Evolutionary conservation across 2,113 vertebrate genomes (phyloP), one percentile per base, ranked within the genome.

Genomic region (Psephotus haematonotus): DNA sequence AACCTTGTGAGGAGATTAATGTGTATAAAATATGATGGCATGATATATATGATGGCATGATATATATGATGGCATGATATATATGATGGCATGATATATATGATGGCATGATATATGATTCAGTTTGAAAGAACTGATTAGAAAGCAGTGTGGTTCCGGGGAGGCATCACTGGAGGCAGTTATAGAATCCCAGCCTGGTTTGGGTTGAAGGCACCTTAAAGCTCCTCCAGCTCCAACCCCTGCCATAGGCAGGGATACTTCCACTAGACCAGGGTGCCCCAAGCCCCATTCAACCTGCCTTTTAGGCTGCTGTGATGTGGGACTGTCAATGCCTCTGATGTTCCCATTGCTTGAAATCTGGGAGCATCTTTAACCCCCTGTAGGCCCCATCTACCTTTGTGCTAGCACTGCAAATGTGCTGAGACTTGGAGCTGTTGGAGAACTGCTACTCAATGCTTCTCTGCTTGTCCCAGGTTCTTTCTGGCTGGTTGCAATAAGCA

Each of bases 301-400:
- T 39, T 52, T 80, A 37, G 64, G 18, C 76, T 3, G 11, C 70
- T 64, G 70, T 33, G 57, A 43, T 6, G 5, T 44, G 43, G 19
- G 19, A 13, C 28, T 35, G n/a, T 71, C 17, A 4, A 18, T 20
- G 33, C 37, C 0, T 1, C 43, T 64, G 11, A 1, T 16, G 37
- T 18, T 82, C 49, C 28, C 24, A 13, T 35, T 0, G 1, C 57
- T 65, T 82, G 49, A 77, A n/a, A 77, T 35, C 25, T 65, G 43
- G 24, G 33, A 46, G 43, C n/a, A 10, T 52, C 17, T 59, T 71
- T 59, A 37, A 29, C 3, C 28, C 10, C 1, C 31, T 12, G 27
- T 44, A 49, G 29, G 53, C 27, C 37, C 17, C 0, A 0, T 20
- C 37, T 39, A 37, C 28, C 20, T 72, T 46, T 65, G 7, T 13